Base-by-base conservation (phyloP, 2,888 invertebrate species). In the Eristalis tenax region DNA sequence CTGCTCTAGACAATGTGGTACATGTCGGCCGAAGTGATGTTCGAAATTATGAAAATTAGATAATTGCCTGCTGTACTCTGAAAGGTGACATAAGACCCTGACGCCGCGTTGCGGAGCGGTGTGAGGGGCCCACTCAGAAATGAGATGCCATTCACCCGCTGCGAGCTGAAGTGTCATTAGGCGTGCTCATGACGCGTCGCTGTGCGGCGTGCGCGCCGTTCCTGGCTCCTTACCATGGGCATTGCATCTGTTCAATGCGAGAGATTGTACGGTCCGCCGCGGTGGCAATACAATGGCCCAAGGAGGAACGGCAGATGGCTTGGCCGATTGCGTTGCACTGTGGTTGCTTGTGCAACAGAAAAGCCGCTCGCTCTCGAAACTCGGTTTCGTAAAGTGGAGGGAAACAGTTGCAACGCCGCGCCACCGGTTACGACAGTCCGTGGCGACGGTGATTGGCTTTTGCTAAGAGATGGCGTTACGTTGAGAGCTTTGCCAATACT, bases 1-100 rank as follows among this genome's bases (percentile, higher is more conserved):
- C 50, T 18, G 18, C 50, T 50, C n/a, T 38, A 74, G 61, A 82
- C 70, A 86, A 75, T 78, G 59, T 82, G 70, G 65, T 71, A 57
- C 77, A 78, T 82, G 74, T 78, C 86, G 82, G 78, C 75, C 65
- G 50, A 71, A 86, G 81, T 81, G 81, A 85, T 85, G 70, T 85
- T 85, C 74, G 69, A 85, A 79, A 50, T 50, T 86, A 86, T 74
- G 82, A 78, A 86, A 86, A 86, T 82, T 71, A 79, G 86, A 78
- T 86, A 86, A 86, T 86, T 86, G 78, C 78, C 82, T 81, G 73
- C 74, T 85, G 81, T 85, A 71, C 61, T 76, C 71, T 38, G 61
- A 40, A 56, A 76, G 66, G 40, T 86, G 82, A 78, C 82, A 82
- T 86, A 82, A 86, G 82, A 71, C 70, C 61, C 63, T 57, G 59